Evolutionary conservation across 2,113 vertebrate genomes (phyloP).

Genomic region (Eonycteris spelaea): DNA sequence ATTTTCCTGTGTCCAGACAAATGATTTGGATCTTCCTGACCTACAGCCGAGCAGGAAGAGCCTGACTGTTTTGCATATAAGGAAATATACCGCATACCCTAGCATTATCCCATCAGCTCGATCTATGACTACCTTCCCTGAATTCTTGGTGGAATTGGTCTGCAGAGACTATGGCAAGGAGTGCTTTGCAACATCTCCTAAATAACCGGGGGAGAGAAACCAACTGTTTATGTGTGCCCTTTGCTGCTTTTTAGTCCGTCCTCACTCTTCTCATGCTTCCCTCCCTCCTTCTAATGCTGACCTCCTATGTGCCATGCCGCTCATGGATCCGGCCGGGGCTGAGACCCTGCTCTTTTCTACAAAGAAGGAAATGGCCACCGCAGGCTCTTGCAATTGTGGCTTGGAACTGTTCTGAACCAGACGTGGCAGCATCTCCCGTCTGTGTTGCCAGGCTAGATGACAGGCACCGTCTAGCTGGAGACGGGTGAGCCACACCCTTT

Average conservation of each 20-base stretch:
- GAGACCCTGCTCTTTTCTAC: background rate
- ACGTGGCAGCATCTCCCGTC: background rate
- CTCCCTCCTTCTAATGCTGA: background rate
- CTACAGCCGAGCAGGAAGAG: background rate
- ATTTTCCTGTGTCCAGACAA: background rate
- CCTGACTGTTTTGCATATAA: background rate
- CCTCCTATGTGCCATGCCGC: background rate
- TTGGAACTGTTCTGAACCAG: background rate
- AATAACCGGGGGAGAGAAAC: background rate
- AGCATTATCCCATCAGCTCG: background rate
- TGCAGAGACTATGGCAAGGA: too few species aligned
- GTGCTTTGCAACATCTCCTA: background rate
- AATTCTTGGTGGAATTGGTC: background rate
- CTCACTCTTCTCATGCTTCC: background rate
- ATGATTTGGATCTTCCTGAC: background rate
- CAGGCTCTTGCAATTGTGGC: background rate
- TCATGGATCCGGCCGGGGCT: too few species aligned
- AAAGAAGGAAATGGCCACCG: background rate
- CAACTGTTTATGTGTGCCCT: background rate
- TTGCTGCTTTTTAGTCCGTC: background rate
- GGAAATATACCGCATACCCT: fast-evolving
- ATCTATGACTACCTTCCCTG: background rate
- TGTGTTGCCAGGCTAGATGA: background rate
- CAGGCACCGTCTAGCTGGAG: background rate
- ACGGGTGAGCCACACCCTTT: background rate